Evolutionary conservation across 2,888 invertebrate species (phyloP), one percentile per base, ranked within the genome.

Genomic region (Maniola hyperantus): DNA sequence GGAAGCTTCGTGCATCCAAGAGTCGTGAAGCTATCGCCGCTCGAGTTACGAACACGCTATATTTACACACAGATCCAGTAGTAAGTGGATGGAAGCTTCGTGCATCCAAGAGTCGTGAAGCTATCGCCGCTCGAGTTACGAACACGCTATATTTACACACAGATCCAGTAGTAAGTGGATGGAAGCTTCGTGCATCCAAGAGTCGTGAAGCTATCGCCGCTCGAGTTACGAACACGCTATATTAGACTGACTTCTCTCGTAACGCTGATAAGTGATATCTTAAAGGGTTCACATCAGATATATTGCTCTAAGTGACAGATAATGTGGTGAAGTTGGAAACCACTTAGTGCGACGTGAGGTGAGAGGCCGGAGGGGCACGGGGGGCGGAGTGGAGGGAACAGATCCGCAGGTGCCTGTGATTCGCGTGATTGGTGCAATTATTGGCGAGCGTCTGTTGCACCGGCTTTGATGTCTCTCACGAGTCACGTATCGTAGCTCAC

Each of bases 381-480:
- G 50, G 11, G 20, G 20, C 8, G 4, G 48, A 2, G 11, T 11
- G 7, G 20, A 20, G 10, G 50, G 50, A 5, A 26, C 20, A 26
- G 26, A 26, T 11, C 20, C 5, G 13, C 50, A 51, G 26, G 26
- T 51, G 26, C 11, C 20, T 51, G 13, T 51, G 50, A 51, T 51
- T 51, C 50, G 26, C 10, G 10, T 51, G 50, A 51, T 51, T 13
- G 50, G 50, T 51, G 50, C 50, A 51, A 51, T 51, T 51, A 51
- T 26, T 26, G 11, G 11, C 20, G 4, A 50, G 11, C 13, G 8
- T 11, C 18, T 48, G 18, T 18, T 48, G 20, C 20, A 1, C 50
- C 50, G 50, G 50, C 50, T 51, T 51, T 51, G 50, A 51, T 20
- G 50, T 51, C 13, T 51, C 7, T 15, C 50, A 51, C 26, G n/a